Base-by-base conservation (phyloP, 35 echinoderm and acorn worm genomes). In the Ophiothrix spiculata region DNA sequence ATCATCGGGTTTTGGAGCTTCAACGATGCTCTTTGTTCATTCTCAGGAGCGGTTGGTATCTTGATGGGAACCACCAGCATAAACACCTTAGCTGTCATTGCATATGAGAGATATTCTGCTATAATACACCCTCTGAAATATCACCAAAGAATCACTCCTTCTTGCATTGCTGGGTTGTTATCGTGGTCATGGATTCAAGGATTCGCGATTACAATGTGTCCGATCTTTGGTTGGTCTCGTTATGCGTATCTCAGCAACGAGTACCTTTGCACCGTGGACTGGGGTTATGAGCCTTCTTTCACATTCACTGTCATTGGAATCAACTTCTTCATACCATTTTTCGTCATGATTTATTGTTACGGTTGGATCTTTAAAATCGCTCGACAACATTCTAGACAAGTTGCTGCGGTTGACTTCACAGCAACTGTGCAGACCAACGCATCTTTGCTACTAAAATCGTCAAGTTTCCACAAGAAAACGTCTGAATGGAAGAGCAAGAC, bases 31-130 rank as follows among this genome's bases (percentile, higher is more conserved):
- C 76, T 78, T 73, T 87, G 85, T 46, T 76, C 15, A 40, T 46
- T 87, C 23, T 76, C 75, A 32, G 85, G 85, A 0, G 36, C 49
- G 35, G 17, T 76, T 8, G 76, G 40, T 37, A 45, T 78, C 28
- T 23, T 79, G 10, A 76, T 87, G 34, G 75, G 85, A 13, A 76
- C 40, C 33, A 39, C 75, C 16, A 87, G 85, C 33, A 77, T 87
- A 73, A 11, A n/a, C 1, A 87, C 85, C 29, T 46, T 87, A 25
- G 75, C 49, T 17, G 38, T n/a, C 16, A 79, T 87, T 32, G 75
- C 85, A 10, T 25, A 76, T 1, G 85, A 87, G 36, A 75, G 85
- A 10, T 87, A 87, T 37, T 87, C 46, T n/a, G 85, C 85, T 13
- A 87, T 87, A 6, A 40, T 76, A 25, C 75, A 60, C 21, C 85